These are phyloP conservation scores for Erpetoichthys calabaricus DNA, from an alignment of 2,797 vertebrate species.

Conservation along the genomic window DNA sequence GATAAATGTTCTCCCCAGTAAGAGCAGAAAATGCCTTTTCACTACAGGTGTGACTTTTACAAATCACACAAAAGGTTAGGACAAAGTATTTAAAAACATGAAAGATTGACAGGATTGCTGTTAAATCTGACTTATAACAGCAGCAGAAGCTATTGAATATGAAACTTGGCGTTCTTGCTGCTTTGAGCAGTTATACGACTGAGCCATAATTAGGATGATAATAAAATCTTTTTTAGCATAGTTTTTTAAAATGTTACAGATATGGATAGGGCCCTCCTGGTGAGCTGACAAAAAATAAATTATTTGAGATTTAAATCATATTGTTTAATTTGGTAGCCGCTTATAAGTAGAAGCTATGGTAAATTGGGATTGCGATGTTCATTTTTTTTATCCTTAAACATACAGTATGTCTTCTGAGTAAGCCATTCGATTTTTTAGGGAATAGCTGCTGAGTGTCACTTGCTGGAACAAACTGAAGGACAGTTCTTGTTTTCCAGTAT, in stretches of 20 bases:
- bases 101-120: background rate
- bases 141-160: background rate
- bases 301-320: no score
- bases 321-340: no score
- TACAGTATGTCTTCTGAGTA: no score
- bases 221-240: background rate
- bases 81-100: background rate
- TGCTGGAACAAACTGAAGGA: no score
- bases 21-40: slow-evolving; percentile 1
- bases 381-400: no score
- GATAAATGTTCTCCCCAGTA: background rate
- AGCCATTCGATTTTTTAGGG: no score
- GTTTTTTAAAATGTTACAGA: background rate
- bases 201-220: background rate
- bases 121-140: background rate
- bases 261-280: background rate
- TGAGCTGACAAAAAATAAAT: no score
- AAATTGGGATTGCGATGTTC: no score
- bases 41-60: background rate
- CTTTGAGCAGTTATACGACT: background rate
- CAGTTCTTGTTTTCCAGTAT: no score
- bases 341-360: no score
- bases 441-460: no score
- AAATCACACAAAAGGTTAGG: background rate
- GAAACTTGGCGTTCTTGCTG: background rate